phyloP scores from a whole-genome alignment of 2,113 vertebrate genomes.

The Pseudopipra pipra region DNA sequence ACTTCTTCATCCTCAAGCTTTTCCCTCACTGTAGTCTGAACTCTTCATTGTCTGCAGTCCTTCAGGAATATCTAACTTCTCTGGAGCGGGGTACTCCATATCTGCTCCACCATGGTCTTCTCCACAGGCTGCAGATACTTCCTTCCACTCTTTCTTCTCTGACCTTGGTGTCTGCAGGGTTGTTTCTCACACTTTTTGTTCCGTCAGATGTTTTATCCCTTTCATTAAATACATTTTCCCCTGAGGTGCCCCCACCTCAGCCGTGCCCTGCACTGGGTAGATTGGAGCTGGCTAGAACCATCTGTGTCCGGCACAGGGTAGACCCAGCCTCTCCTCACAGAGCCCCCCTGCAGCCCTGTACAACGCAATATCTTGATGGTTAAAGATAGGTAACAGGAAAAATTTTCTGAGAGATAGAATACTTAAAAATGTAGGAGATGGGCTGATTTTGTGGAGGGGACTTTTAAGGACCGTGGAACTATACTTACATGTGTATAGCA shows the following conservation, averaged over 20 bases:
- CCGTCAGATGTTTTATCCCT: neutral
- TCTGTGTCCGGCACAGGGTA: neutral
- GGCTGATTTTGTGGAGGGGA: too few relatives aligned
- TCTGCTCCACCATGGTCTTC: neutral
- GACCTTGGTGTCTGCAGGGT: neutral
- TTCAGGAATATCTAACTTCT: neutral
- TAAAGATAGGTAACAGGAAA: neutral
- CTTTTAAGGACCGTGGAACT: neutral
- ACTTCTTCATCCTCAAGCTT: neutral
- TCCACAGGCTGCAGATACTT: neutral
- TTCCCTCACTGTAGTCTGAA: neutral
- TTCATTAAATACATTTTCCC: neutral
- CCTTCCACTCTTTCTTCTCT: neutral
- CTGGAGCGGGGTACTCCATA: neutral
- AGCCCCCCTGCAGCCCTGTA: neutral
- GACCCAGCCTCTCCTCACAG: neutral
- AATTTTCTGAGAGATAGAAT: neutral
- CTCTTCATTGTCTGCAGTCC: neutral
- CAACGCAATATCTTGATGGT: neutral
- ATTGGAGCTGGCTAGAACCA: fast-evolving
- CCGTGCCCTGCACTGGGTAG: fast-evolving
- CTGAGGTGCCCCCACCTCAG: fast-evolving
- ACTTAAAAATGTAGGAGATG: neutral
- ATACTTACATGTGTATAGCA: neutral
- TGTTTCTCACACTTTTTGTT: neutral